These are phyloP conservation scores for Porites divaricata DNA, from an alignment of 92 coral and sea anemone genomes.

Conservation along the genomic window DNA sequence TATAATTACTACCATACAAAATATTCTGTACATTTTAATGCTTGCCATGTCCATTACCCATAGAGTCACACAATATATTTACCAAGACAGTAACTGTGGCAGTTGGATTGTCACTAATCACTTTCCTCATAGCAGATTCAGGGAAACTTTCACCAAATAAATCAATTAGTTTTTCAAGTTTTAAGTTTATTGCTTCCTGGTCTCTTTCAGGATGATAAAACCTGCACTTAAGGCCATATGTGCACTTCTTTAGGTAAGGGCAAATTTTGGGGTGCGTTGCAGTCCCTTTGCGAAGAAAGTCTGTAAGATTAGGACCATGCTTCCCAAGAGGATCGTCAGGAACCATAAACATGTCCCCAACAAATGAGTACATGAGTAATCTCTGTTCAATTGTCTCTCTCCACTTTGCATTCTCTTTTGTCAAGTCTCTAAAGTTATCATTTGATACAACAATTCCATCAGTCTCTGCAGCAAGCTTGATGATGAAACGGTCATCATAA, in stretches of 20 bases:
- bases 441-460: conserved; percentile 97
- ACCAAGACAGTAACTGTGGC: conserved; percentile 43
- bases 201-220: conserved; percentile 98
- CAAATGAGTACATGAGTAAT: conserved; percentile 96
- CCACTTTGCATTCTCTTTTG: conserved; percentile 90
- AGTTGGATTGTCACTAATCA: conserved; percentile 61
- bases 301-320: conserved; percentile 93
- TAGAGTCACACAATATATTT: conserved; percentile 32
- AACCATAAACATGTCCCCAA: conserved; percentile 93
- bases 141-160: conserved; percentile 41
- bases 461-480: conserved; percentile 89
- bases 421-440: conserved; percentile 93
- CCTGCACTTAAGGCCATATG: conserved; percentile 92
- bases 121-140: conserved; percentile 51
- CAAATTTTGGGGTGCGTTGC: conserved; percentile 83
- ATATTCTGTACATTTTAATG: conserved; percentile 7
- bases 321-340: conserved; percentile 99
- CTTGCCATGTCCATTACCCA: conserved; percentile 32
- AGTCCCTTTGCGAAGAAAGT: conserved; percentile 94
- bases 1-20: no score
- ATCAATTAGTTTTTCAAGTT: conserved; percentile 41
- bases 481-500: conserved; percentile 94
- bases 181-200: conserved; percentile 25
- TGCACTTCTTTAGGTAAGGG: conserved; percentile 91
- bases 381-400: conserved; percentile 92